These are phyloP conservation scores for Ectropis crepuscularia DNA, from an alignment of 2,888 invertebrate species.

Conservation along the genomic window DNA sequence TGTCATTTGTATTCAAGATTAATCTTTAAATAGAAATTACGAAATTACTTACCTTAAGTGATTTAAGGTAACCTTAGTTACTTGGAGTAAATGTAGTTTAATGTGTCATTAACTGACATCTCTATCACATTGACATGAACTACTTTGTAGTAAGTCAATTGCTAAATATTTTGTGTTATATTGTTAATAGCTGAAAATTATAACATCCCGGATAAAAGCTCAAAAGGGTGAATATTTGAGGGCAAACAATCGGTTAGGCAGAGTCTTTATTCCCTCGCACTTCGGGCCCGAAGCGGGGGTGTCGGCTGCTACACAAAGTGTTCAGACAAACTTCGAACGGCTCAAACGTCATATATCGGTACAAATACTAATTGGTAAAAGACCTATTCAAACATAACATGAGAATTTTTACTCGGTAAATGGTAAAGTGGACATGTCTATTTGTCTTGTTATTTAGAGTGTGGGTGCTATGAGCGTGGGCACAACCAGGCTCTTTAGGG, in stretches of 20 bases:
- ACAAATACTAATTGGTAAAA: conserved; percentile 84
- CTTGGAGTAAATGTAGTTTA: conserved; percentile 16
- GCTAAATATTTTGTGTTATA: conserved; percentile 34
- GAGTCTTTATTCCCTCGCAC: conserved; percentile 66
- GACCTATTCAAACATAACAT: conserved; percentile 82
- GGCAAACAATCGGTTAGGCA: conserved; percentile 66
- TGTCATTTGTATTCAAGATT: conserved; percentile 38
- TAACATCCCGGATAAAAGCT: conserved; percentile 54
- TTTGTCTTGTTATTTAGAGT: conserved; percentile 82
- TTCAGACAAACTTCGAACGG: conserved; percentile 66
- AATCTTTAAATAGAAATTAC: no score
- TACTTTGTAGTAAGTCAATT: conserved; percentile 6
- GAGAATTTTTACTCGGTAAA: conserved; percentile 82
- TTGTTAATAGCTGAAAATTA: conserved; percentile 44
- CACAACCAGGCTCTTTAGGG: conserved; percentile 63
- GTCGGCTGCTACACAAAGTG: conserved; percentile 65
- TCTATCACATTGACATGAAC: no score
- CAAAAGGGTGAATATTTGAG: conserved; percentile 61
- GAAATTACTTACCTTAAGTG: not conserved
- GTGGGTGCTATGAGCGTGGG: conserved; percentile 78
- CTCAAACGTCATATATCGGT: conserved; percentile 74
- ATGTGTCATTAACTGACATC: no score
- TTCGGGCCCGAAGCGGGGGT: conserved; percentile 56
- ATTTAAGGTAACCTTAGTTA: not conserved
- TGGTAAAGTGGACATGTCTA: conserved; percentile 82